These are phyloP conservation scores for Pseudococcus viburni DNA, from an alignment of 2,888 invertebrate genomes.

Conservation along the genomic window DNA sequence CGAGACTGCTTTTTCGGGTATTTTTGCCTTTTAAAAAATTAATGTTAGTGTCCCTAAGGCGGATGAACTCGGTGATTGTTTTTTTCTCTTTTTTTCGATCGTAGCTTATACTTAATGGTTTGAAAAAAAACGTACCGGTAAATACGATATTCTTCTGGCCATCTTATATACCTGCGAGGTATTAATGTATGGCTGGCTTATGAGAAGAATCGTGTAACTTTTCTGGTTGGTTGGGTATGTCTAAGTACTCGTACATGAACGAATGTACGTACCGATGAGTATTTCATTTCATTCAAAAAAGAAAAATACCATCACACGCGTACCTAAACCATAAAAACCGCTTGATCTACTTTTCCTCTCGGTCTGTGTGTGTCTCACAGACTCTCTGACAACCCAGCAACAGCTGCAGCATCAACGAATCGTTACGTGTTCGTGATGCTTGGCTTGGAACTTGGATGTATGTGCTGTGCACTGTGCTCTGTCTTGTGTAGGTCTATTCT, in stretches of 20 bases:
- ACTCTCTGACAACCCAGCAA: not conserved
- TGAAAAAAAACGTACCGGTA: not conserved
- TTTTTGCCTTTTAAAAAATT: not conserved
- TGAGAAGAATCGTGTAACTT: slow-evolving; percentile 14
- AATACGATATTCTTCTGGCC: not conserved
- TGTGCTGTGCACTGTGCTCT: too few relatives aligned
- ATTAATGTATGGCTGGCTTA: not conserved
- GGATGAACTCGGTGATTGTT: not conserved
- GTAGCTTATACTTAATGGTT: not conserved
- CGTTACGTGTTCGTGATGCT: too few relatives aligned
- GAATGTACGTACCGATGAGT: not conserved
- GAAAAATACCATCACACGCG: slow-evolving; percentile 43
- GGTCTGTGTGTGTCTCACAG: not conserved
- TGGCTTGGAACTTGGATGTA: too few relatives aligned
- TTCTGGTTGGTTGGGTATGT: not conserved
- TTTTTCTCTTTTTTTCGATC: not conserved
- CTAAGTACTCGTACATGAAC: not conserved
- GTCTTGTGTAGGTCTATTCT: too few relatives aligned
- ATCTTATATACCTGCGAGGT: not conserved
- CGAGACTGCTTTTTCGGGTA: not conserved
- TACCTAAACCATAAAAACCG: slow-evolving; percentile 34
- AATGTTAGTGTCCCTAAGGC: not conserved
- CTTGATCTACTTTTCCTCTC: slow-evolving; percentile 39
- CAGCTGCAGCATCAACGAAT: too few relatives aligned
- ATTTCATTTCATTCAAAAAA: slow-evolving; percentile 27